These are phyloP conservation scores for Cassiopea andromeda DNA, from an alignment of 30 jellyfish, hydroid and myxozoan genomes.

Conservation along the genomic window DNA sequence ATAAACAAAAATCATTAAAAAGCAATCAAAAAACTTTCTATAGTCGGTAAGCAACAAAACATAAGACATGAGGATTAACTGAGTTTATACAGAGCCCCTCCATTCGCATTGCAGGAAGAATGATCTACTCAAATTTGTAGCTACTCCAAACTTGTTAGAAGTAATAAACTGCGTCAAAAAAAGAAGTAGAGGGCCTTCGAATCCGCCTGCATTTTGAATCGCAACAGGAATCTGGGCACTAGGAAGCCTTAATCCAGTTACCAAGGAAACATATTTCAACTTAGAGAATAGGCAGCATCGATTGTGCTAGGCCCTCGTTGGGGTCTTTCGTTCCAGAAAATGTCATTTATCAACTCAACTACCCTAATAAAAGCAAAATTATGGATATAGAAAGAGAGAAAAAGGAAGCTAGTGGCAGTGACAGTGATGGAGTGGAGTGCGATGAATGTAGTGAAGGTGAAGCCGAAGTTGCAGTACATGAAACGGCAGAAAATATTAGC, in stretches of 20 bases:
- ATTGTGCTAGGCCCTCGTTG: not conserved
- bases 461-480: slow-evolving; percentile 44
- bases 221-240: slow-evolving; percentile 34
- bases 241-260: not conserved
- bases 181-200: no score
- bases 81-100: no score
- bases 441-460: slow-evolving; percentile 62
- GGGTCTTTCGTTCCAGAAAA: not conserved
- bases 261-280: slow-evolving; percentile 17
- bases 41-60: no score
- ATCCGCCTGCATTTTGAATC: no score
- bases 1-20: no score
- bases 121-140: no score
- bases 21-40: no score
- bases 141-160: no score
- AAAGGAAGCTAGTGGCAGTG: slow-evolving; percentile 53
- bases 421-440: slow-evolving; percentile 58
- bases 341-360: not conserved
- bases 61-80: no score
- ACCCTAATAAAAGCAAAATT: not conserved
- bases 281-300: not conserved
- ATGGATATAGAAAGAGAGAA: slow-evolving; percentile 56
- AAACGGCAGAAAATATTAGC: slow-evolving; percentile 13
- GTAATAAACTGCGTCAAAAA: no score
- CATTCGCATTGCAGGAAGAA: no score